A percentile compares a stretch with the other conserved stretches of the same genome.
Conservation (phyloP, 2,888 invertebrate genomes). For the Chaitophorus viminalis region DNA sequence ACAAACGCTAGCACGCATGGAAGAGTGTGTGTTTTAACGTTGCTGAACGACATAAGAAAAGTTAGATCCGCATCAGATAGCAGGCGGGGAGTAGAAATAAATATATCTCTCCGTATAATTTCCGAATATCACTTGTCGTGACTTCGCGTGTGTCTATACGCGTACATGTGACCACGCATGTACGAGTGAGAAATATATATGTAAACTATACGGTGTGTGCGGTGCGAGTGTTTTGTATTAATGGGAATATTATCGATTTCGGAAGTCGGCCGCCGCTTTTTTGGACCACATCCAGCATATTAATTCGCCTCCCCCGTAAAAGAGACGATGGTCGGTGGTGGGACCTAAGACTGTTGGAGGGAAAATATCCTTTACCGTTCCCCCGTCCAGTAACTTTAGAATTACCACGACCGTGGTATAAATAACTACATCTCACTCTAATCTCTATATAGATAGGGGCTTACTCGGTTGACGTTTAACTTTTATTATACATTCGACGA, state of each 20-base stretch:
- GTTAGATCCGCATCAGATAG: neutral
- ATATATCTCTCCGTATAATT: slow-evolving; percentile 16
- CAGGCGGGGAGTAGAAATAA: neutral
- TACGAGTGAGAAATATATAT: neutral
- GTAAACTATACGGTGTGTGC: neutral
- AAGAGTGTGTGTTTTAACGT: neutral
- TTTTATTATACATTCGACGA: slow-evolving; percentile 17
- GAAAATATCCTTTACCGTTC: neutral
- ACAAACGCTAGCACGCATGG: neutral
- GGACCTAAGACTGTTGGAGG: neutral
- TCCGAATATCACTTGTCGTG: slow-evolving; percentile 19
- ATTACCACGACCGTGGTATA: slow-evolving; percentile 24
- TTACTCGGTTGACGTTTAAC: slow-evolving; percentile 12
- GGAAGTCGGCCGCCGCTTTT: slow-evolving; percentile 32
- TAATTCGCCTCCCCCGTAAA: slow-evolving; percentile 42
- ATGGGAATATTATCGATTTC: slow-evolving; percentile 59
- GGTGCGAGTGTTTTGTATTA: slow-evolving; percentile 41
- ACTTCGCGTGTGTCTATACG: neutral
- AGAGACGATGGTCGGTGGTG: neutral
- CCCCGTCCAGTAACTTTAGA: neutral
- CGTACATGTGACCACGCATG: too few relatives aligned
- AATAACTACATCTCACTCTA: slow-evolving; percentile 21
- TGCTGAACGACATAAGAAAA: neutral
- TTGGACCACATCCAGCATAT: slow-evolving; percentile 61
- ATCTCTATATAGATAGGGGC: neutral